Base-by-base conservation (phyloP, 2,888 invertebrate species). In the Agriopis aurantiaria region DNA sequence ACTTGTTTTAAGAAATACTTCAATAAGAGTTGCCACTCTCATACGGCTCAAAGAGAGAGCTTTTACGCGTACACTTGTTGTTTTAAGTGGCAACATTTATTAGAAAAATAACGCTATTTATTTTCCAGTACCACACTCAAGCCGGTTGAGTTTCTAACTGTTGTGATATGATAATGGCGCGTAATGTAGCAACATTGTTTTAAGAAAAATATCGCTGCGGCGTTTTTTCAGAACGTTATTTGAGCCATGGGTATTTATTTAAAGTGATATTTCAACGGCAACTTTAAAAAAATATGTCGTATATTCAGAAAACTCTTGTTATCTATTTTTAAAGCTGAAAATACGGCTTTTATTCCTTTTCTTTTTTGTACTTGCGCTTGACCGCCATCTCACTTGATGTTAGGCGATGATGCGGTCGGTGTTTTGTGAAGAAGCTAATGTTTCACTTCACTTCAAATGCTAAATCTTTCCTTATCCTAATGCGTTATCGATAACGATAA, bases 91-190 rank as follows among this genome's bases (percentile, higher is more conserved):
- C 43, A 56, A 57, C 17, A 45, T 43, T 43, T 57, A 5, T 45
- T 11, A 57, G 9, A 57, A 57, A 33, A 57, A 57, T 45, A 43
- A 12, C 10, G 7, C 14, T 57, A 57, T 57, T 57, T 57, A 17
- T 57, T 14, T 57, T 57, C 11, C 12, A 33, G 33, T 33, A 17
- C 2, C 41, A 17, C 12, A 40, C 61, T 43, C 61, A 7, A 43
- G 12, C 4, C 46, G 11, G 61, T 43, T 11, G 9, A 3, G 49
- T 23, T 59, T 33, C 8, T 12, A 46, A 59, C 46, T 48, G 33
- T 59, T 59, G 8, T 12, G 7, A 59, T 59, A 59, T 59, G 58
- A 48, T 59, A 59, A 59, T 59, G 46, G 8, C 4, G 8, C 0
- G 23, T 23, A 45, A 46, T 12, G 48, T 59, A n/a, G 7, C 23